These are phyloP conservation scores for Saxidomus purpurata DNA, from an alignment of 1,140 invertebrate species.

Conservation along the genomic window DNA sequence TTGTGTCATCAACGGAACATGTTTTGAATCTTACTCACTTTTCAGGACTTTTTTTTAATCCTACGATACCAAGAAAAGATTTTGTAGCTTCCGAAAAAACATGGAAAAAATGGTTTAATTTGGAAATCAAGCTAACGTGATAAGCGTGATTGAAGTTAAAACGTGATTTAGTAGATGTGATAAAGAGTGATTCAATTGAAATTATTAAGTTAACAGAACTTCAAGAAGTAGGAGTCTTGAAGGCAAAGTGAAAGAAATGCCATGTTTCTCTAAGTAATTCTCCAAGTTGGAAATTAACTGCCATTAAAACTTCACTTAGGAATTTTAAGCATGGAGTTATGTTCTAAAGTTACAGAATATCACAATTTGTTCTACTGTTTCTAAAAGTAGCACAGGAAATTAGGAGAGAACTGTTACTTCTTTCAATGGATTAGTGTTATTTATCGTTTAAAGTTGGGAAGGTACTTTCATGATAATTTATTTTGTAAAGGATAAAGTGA, in stretches of 20 bases:
- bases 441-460: neutral
- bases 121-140: neutral
- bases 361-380: neutral
- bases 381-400: neutral
- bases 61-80: neutral
- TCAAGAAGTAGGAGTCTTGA: neutral
- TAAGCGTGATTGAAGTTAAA: neutral
- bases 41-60: neutral
- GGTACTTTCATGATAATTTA: neutral
- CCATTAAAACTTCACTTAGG: constrained; percentile 16
- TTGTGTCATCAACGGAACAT: neutral
- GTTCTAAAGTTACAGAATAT: neutral
- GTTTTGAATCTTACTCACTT: neutral
- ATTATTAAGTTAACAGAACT: constrained; percentile 2
- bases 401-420: neutral
- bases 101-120: neutral
- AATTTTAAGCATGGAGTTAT: constrained; percentile 16
- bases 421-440: neutral
- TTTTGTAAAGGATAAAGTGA: too few species aligned
- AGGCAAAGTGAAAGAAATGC: neutral
- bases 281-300: neutral
- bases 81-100: neutral
- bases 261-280: neutral
- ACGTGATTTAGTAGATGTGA: neutral
- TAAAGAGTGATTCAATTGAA: neutral